These are phyloP conservation scores for Coranthus polyacanthus DNA, from an alignment of 2,797 vertebrate genomes.

Conservation along the genomic window DNA sequence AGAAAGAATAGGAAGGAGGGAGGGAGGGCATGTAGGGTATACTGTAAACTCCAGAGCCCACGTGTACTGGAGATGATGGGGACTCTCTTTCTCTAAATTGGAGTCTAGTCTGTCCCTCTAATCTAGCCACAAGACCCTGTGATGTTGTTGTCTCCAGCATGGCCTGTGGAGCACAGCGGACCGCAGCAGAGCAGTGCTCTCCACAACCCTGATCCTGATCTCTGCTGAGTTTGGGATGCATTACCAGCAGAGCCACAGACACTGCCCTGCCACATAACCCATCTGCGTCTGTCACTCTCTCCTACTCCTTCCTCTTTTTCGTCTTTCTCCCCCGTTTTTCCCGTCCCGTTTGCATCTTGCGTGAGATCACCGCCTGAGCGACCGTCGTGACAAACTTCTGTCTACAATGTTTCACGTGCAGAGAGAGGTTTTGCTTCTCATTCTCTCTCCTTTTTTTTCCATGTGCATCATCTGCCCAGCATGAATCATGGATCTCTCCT, in stretches of 20 bases:
- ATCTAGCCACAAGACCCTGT: conserved; percentile 33
- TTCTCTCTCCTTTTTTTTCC: conserved; percentile 39
- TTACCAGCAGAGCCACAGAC: conserved; percentile 59
- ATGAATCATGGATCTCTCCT: conserved; percentile 40
- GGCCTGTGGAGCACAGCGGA: conserved; percentile 78
- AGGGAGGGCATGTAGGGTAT: conserved; percentile 13
- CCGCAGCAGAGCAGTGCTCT: conserved; percentile 55
- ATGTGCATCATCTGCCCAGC: conserved; percentile 32
- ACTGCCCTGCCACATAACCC: conserved; percentile 48
- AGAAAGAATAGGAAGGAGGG: neutral
- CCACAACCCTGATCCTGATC: conserved; percentile 68
- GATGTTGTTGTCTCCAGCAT: conserved; percentile 71
- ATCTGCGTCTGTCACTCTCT: conserved; percentile 34
- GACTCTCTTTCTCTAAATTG: conserved; percentile 5
- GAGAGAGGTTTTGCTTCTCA: conserved; percentile 3
- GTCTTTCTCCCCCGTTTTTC: conserved; percentile 6
- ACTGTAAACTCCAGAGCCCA: conserved; percentile 33
- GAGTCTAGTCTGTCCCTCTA: conserved; percentile 31
- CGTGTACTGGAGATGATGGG: conserved; percentile 40
- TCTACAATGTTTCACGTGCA: conserved; percentile 30
- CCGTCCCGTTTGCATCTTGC: conserved; percentile 21
- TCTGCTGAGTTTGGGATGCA: conserved; percentile 48
- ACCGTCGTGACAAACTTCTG: conserved; percentile 36
- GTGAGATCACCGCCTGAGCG: conserved; percentile 23
- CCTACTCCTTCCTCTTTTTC: conserved; percentile 17